Percentiles rank a stretch among this genome's conserved stretches.
phyloP scores from a whole-genome alignment of 2,888 invertebrate genomes.

The Chrysolina oricalcia region DNA sequence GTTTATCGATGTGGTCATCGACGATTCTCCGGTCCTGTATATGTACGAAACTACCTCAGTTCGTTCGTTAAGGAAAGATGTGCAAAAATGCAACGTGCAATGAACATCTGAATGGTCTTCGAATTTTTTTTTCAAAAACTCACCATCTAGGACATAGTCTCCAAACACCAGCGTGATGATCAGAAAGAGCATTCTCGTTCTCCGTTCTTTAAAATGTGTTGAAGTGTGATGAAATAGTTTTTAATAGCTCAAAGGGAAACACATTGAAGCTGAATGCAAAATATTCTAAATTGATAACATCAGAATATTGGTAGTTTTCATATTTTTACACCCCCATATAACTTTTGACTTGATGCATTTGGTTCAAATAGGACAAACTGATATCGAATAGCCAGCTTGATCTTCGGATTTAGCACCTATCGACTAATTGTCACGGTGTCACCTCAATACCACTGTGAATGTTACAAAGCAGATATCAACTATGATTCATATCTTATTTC shows the following conservation, averaged over 20 bases:
- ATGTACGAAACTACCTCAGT: conserved; percentile 7
- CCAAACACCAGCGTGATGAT: conserved; percentile 57
- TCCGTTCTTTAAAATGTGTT: conserved; percentile 47
- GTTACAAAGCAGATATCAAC: too few species aligned
- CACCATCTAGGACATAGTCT: conserved; percentile 57
- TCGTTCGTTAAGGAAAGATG: background rate
- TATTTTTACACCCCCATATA: too few species aligned
- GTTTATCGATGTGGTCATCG: too few species aligned
- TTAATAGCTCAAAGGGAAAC: background rate
- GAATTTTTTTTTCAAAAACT: conserved; percentile 51
- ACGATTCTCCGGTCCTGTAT: background rate
- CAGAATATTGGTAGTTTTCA: too few species aligned
- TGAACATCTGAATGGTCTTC: conserved; percentile 43
- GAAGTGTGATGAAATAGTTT: conserved; percentile 27
- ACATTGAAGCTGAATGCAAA: too few species aligned
- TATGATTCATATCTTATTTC: too few species aligned
- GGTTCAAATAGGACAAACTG: too few species aligned
- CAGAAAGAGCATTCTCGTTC: conserved; percentile 52
- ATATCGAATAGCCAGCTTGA: too few species aligned
- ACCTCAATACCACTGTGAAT: background rate
- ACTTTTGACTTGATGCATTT: too few species aligned
- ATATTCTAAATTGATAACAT: too few species aligned
- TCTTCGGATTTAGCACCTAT: too few species aligned
- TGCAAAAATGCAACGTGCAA: conserved; percentile 43
- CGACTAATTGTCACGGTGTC: background rate